Base-by-base conservation (phyloP, 35 echinoderm and acorn worm species). In the Hemicentrotus pulcherrimus region DNA sequence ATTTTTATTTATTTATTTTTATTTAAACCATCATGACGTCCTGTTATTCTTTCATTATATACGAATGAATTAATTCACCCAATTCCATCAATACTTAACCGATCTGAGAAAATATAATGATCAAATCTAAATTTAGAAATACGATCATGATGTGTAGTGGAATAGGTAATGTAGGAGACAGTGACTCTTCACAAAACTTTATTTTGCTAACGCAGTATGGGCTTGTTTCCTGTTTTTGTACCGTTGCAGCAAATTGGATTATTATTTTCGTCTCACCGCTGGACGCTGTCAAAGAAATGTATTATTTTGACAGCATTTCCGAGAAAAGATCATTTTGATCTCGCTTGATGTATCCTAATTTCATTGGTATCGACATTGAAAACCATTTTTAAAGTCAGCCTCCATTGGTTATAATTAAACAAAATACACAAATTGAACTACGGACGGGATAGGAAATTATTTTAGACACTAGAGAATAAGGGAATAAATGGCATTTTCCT, bases 251-350 rank as follows among this genome's bases (percentile, higher is more conserved):
- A 78, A 78, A 78, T 78, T 78, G 65, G 28, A 78, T 78, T 78
- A 78, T 78, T 22, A 8, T 78, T 55, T 10, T 55, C 28, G 19
- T 78, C 19, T 28, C 65, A 28, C 65, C 19, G 65, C 65, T 78
- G 65, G 65, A 78, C 65, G 19, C 65, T 78, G 65, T 22, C 65
- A 78, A 28, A 22, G 22, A 78, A 78, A n/a, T 6, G 65, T 18
- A 78, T 78, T 59, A 78, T n/a, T 78, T 78, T 78, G 65, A 78
- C 65, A 78, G 65, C 19, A 78, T n/a, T 78, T 78, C 65, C 65
- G 19, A n/a, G 65, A 78, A 78, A 78, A 78, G 65, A 78, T 78
- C 50, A 78, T 22, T n/a, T 78, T 78, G 19, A 78, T 78, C 65
- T 22, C 50, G 50, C 50, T 2, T 55, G 50, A 55, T 55, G 10